Evolutionary conservation across 2,113 vertebrate genomes (phyloP).

Genomic region (Andinoacara biseriatus): DNA sequence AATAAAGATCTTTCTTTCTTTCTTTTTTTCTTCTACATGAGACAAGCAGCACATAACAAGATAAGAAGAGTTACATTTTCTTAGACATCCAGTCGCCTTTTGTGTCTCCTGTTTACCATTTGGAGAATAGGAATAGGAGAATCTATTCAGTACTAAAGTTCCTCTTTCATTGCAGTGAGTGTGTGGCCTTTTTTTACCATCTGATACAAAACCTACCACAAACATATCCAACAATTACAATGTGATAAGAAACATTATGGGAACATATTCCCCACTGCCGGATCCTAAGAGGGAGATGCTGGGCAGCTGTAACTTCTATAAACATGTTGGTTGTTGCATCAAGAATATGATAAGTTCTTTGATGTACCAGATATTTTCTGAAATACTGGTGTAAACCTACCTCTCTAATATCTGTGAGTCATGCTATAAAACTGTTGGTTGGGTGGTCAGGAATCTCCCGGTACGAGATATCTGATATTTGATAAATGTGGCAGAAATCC

Average conservation of each 20-base stretch:
- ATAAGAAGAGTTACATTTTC: too few species aligned
- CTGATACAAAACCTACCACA: constrained; percentile 13
- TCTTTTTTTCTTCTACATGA: background rate
- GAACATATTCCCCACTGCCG: constrained; percentile 13
- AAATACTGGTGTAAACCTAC: constrained; percentile 31
- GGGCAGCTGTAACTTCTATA: constrained; percentile 39
- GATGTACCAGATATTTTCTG: constrained; percentile 18
- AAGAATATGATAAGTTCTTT: constrained; percentile 27
- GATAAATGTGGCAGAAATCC: constrained; percentile 35
- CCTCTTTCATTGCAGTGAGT: background rate
- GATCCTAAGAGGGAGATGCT: background rate
- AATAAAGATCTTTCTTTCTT: background rate
- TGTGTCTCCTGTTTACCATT: too few species aligned
- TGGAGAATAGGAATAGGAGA: background rate
- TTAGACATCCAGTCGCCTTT: too few species aligned
- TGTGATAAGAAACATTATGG: constrained; percentile 21
- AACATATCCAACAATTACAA: background rate
- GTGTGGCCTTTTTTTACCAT: background rate
- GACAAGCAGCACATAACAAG: too few species aligned
- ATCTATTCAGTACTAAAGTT: background rate
- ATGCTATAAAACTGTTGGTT: constrained; percentile 26
- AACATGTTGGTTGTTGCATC: constrained; percentile 17
- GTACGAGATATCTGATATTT: constrained; percentile 37
- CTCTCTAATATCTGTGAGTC: background rate
- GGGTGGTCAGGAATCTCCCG: constrained; percentile 64